phyloP scores from a whole-genome alignment of 2,888 invertebrate species.

The Amblyteles armatorius region DNA sequence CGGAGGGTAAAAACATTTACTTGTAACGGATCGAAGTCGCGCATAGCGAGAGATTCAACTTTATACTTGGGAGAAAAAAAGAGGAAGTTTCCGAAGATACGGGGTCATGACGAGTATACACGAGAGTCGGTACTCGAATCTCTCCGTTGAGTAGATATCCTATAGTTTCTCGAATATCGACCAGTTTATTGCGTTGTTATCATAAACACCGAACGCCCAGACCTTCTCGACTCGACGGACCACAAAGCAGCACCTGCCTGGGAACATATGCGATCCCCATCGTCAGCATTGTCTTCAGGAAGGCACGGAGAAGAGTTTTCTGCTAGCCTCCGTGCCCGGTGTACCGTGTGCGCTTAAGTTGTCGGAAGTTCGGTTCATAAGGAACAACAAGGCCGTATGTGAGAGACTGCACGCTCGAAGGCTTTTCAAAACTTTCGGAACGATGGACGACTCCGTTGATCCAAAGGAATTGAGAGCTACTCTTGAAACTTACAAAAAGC shows the following conservation, averaged over 20 bases:
- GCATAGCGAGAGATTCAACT: neutral
- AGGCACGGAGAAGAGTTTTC: slow-evolving; percentile 30
- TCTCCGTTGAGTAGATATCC: neutral
- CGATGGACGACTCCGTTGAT: slow-evolving; percentile 78
- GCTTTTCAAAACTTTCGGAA: slow-evolving; percentile 16
- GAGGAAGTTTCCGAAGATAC: neutral
- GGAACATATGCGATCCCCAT: slow-evolving; percentile 1
- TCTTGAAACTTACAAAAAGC: slow-evolving; percentile 81
- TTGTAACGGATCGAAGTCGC: neutral
- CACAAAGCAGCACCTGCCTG: slow-evolving; percentile 3
- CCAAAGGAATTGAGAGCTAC: slow-evolving; percentile 80
- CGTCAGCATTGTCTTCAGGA: neutral
- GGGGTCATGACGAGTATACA: neutral
- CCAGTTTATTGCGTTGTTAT: slow-evolving; percentile 7
- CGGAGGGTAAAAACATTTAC: neutral
- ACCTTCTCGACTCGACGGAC: neutral
- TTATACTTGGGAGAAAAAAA: neutral
- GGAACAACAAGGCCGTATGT: neutral
- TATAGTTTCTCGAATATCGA: neutral
- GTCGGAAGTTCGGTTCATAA: neutral
- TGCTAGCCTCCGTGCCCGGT: slow-evolving; percentile 21
- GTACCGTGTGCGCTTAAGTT: neutral
- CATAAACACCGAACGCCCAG: neutral
- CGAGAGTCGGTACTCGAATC: neutral
- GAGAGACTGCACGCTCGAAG: neutral